Percentiles rank a stretch among this genome's conserved stretches.
phyloP scores from a whole-genome alignment of 2,888 invertebrate genomes.

The Bimastos eiseni region DNA sequence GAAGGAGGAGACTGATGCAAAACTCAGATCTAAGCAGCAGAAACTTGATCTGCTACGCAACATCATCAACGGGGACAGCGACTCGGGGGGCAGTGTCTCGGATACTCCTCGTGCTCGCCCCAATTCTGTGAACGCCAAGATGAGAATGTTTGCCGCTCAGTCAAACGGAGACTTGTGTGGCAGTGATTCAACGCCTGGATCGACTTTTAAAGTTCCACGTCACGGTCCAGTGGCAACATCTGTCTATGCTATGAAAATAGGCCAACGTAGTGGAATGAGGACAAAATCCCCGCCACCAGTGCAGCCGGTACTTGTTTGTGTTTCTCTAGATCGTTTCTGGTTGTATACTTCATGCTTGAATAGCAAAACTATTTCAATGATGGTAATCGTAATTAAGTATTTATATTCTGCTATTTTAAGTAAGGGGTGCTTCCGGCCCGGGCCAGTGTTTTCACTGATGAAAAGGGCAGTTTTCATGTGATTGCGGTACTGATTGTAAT shows the following conservation, averaged over 20 bases:
- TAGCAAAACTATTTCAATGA: neutral
- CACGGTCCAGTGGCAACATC: neutral
- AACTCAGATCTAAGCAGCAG: slow-evolving; percentile 53
- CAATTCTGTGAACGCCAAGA: neutral
- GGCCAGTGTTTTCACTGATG: no score
- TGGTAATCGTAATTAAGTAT: no score
- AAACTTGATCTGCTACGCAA: slow-evolving; percentile 56
- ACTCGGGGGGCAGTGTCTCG: slow-evolving; percentile 30
- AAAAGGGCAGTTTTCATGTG: no score
- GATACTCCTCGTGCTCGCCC: slow-evolving; percentile 41
- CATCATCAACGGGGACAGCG: slow-evolving; percentile 49
- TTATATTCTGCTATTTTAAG: no score
- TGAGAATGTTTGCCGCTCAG: neutral
- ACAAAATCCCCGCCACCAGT: slow-evolving; percentile 43
- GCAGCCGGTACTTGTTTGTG: slow-evolving; percentile 40
- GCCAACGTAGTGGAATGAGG: slow-evolving; percentile 9
- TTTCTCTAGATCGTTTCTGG: neutral
- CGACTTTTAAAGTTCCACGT: neutral
- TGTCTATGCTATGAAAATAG: neutral
- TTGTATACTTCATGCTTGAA: neutral
- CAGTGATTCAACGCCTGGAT: neutral
- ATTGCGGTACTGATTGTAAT: no score
- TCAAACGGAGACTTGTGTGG: neutral
- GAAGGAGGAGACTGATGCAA: slow-evolving; percentile 50
- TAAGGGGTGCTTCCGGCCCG: no score